phyloP scores from a whole-genome alignment of 2,888 invertebrate genomes.

The Strigamia maritima region DNA sequence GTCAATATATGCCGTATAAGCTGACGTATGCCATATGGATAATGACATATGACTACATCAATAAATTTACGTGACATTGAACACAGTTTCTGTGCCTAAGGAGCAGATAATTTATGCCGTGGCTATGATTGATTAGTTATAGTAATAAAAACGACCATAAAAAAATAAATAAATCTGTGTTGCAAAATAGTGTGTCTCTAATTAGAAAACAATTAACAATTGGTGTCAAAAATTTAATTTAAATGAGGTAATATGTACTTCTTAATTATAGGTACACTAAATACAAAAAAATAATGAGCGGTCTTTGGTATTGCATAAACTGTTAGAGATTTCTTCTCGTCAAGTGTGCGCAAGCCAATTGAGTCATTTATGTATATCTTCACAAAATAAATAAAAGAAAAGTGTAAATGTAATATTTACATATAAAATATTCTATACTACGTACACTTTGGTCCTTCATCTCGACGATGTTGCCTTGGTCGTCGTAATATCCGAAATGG shows the following conservation, averaged over 20 bases:
- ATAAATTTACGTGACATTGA: too few species aligned
- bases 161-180: too few species aligned
- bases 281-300: not conserved
- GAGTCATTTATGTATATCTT: not conserved
- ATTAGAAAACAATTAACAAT: not conserved
- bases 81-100: too few species aligned
- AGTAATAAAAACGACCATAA: too few species aligned
- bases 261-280: not conserved
- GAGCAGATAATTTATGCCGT: too few species aligned
- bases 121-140: too few species aligned
- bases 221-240: not conserved
- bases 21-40: too few species aligned
- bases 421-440: not conserved
- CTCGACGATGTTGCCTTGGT: slow-evolving; percentile 68
- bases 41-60: too few species aligned
- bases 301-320: not conserved
- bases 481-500: slow-evolving; percentile 78
- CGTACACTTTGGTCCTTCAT: slow-evolving; percentile 60
- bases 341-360: not conserved
- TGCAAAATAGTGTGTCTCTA: not conserved
- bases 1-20: too few species aligned
- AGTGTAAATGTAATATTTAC: not conserved
- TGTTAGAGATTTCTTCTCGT: not conserved
- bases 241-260: not conserved
- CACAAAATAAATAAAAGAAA: not conserved